Conservation (phyloP, 1,140 invertebrate species). For the Steinernema feltiae region DNA sequence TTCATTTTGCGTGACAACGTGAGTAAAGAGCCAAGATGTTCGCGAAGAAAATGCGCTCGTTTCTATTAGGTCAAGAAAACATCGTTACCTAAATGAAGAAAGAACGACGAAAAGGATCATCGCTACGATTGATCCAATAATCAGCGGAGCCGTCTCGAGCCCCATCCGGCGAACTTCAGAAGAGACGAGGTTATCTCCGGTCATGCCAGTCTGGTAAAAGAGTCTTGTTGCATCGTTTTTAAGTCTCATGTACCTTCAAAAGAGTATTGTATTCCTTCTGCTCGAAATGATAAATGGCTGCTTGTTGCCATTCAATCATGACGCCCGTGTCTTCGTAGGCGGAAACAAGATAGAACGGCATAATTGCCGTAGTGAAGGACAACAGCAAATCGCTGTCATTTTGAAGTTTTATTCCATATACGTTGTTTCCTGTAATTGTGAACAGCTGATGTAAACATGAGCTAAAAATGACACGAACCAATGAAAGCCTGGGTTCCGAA, state of each 20-base stretch:
- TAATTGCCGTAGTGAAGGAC: slow-evolving; percentile 48
- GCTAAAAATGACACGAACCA: slow-evolving; percentile 35
- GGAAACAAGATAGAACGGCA: slow-evolving; percentile 53
- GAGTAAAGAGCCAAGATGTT: too few relatives aligned
- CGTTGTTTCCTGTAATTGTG: slow-evolving; percentile 48
- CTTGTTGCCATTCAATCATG: slow-evolving; percentile 43
- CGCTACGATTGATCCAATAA: slow-evolving; percentile 46
- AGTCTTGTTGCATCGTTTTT: slow-evolving; percentile 21
- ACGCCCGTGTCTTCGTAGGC: slow-evolving; percentile 42
- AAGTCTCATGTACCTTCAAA: slow-evolving; percentile 41
- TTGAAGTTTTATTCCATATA: slow-evolving; percentile 48
- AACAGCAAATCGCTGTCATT: slow-evolving; percentile 31
- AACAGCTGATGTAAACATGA: not conserved
- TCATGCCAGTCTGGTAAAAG: slow-evolving; percentile 50
- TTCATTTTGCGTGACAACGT: too few relatives aligned
- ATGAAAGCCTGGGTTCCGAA: slow-evolving; percentile 55
- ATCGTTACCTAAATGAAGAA: slow-evolving; percentile 41
- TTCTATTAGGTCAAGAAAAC: slow-evolving; percentile 12
- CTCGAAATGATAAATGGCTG: slow-evolving; percentile 47
- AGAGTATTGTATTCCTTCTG: slow-evolving; percentile 40
- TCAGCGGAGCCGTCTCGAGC: slow-evolving; percentile 50
- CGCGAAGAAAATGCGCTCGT: not conserved
- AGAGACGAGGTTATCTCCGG: slow-evolving; percentile 52
- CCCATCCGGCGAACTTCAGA: slow-evolving; percentile 53
- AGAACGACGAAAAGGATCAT: slow-evolving; percentile 51